phyloP scores from a whole-genome alignment of 2,113 vertebrate genomes.

The Macquaria ambigua region DNA sequence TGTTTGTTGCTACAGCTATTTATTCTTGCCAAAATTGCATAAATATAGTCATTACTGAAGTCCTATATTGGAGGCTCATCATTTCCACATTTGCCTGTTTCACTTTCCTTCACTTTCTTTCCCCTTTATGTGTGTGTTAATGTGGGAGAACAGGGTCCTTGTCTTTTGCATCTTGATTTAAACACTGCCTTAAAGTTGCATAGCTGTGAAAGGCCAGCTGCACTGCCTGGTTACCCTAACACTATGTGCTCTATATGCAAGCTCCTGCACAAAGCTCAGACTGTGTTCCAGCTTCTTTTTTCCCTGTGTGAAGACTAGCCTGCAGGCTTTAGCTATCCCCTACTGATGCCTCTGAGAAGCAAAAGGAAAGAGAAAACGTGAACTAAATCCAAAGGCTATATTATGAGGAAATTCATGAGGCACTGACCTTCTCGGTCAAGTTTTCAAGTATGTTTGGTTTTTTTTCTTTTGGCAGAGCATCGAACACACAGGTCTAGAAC shows the following conservation, averaged over 20 bases:
- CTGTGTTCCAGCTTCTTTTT: conserved; percentile 74
- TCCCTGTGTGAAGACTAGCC: conserved; percentile 58
- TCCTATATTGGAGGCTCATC: conserved; percentile 16
- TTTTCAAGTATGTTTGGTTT: conserved; percentile 6
- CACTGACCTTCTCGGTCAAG: conserved; percentile 22
- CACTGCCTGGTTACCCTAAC: conserved; percentile 83
- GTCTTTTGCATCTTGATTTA: conserved; percentile 81
- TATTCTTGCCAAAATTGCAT: conserved; percentile 5
- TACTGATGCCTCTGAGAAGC: conserved; percentile 58
- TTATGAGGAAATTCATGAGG: conserved; percentile 38
- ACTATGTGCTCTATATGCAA: conserved; percentile 84
- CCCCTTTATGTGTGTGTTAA: conserved; percentile 38
- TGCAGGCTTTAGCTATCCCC: conserved; percentile 54
- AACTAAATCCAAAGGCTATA: conserved; percentile 60
- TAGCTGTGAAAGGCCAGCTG: conserved; percentile 82
- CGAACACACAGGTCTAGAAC: not conserved
- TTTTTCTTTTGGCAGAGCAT: not conserved
- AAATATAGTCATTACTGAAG: not conserved
- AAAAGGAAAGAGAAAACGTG: conserved; percentile 62
- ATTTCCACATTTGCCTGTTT: conserved; percentile 48
- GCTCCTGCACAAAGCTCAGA: conserved; percentile 76
- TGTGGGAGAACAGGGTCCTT: conserved; percentile 67
- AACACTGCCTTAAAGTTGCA: conserved; percentile 80
- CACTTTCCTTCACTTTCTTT: conserved; percentile 37
- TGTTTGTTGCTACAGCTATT: not conserved